These are phyloP conservation scores for Buceros bicornis DNA, from an alignment of 2,797 vertebrate genomes.

Conservation along the genomic window DNA sequence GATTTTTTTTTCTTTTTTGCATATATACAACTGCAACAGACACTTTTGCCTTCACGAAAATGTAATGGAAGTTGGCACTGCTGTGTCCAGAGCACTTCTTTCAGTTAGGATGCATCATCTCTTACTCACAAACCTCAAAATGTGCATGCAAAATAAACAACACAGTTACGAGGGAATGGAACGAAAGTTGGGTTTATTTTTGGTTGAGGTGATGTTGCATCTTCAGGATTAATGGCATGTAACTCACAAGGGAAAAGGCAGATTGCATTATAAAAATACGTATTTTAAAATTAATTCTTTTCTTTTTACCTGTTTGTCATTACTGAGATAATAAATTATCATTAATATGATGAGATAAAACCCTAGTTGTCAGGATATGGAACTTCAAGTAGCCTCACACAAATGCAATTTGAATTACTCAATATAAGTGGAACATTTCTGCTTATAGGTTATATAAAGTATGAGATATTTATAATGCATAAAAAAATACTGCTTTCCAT, in stretches of 20 bases:
- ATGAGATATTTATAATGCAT: neutral
- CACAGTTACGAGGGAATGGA: neutral
- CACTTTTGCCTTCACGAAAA: neutral
- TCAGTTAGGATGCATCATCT: neutral
- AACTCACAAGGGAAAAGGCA: neutral
- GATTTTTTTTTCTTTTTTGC: neutral
- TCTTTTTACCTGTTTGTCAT: neutral
- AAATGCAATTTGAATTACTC: neutral
- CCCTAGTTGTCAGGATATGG: neutral
- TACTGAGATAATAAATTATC: neutral
- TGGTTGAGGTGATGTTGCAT: neutral
- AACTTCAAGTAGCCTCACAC: neutral
- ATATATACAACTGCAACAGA: neutral
- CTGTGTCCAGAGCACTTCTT: neutral
- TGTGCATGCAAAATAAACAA: neutral
- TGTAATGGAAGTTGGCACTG: neutral
- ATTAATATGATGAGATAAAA: neutral
- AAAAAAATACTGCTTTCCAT: neutral
- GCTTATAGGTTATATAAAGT: neutral
- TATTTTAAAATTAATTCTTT: neutral
- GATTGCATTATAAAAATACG: neutral
- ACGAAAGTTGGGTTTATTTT: neutral
- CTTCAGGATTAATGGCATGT: neutral
- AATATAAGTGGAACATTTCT: slow-evolving; percentile 11
- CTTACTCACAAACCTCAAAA: neutral